phyloP scores from a whole-genome alignment of 2,113 vertebrate genomes.

The Nycticorax nycticorax region DNA sequence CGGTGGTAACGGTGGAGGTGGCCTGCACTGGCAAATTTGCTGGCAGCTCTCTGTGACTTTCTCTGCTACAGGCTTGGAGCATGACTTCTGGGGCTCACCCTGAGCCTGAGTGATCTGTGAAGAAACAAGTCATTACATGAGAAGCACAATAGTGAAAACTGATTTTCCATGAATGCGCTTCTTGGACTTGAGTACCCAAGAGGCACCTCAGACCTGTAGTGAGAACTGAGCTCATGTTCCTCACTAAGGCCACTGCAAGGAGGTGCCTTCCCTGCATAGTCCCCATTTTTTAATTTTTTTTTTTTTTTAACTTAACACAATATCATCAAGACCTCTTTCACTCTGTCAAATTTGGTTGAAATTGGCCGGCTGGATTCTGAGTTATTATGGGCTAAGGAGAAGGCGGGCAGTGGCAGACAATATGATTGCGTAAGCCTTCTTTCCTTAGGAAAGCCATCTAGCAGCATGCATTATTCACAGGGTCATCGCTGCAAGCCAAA shows the following conservation, averaged over 20 bases:
- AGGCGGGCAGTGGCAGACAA: neutral
- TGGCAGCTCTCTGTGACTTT: slow-evolving; percentile 88
- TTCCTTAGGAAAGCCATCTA: slow-evolving; percentile 53
- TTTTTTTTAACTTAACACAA: neutral
- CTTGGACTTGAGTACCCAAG: neutral
- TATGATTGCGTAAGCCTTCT: slow-evolving; percentile 20
- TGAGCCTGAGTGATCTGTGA: slow-evolving; percentile 83
- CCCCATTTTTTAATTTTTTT: neutral
- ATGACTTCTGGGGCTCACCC: slow-evolving; percentile 93
- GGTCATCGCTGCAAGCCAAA: slow-evolving; percentile 9
- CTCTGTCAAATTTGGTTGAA: neutral
- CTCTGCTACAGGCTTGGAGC: slow-evolving; percentile 83
- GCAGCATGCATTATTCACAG: slow-evolving; percentile 58
- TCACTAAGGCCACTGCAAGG: neutral
- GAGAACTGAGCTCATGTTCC: neutral
- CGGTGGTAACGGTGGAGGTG: slow-evolving; percentile 87
- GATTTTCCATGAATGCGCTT: neutral
- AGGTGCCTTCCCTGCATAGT: neutral
- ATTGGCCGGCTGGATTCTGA: neutral
- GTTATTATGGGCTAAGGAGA: neutral
- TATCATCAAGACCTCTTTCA: neutral
- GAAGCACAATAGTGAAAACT: neutral
- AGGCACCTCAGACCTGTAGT: neutral
- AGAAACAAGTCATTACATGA: slow-evolving; percentile 45
- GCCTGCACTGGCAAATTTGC: slow-evolving; percentile 90